Conservation (phyloP, 2,113 vertebrate genomes). For the Cariama cristata region DNA sequence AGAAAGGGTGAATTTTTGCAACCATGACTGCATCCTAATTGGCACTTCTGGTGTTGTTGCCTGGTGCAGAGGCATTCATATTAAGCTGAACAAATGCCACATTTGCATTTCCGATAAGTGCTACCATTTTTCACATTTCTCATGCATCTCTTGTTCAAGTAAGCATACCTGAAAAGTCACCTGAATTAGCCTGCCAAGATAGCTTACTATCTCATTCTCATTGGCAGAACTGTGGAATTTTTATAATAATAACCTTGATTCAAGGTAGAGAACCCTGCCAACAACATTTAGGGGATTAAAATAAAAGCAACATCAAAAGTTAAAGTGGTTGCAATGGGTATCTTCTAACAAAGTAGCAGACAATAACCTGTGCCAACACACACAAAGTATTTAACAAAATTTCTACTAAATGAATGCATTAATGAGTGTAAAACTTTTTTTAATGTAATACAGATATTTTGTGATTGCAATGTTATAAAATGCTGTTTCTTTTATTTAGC, state of each 20-base stretch:
- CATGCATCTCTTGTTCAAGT: conserved; percentile 55
- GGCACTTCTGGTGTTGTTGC: conserved; percentile 73
- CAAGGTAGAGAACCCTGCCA: conserved; percentile 31
- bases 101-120: conserved; percentile 82
- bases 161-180: conserved; percentile 64
- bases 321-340: background rate
- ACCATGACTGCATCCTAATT: conserved; percentile 74
- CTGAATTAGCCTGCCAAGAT: conserved; percentile 58
- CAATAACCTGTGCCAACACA: background rate
- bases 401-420: background rate
- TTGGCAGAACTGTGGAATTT: background rate
- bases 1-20: conserved; percentile 73
- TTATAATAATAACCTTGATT: conserved; percentile 52
- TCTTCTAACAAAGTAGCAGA: conserved; percentile 28
- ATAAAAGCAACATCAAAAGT: conserved; percentile 24
- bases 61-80: conserved; percentile 72
- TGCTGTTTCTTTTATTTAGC: background rate
- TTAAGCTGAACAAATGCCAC: conserved; percentile 83
- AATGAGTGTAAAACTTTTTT: background rate
- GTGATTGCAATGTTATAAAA: background rate
- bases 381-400: background rate
- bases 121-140: conserved; percentile 69
- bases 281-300: conserved; percentile 21
- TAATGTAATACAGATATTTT: background rate
- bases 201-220: conserved; percentile 32